A percentile compares a stretch with the other conserved stretches of the same genome.
phyloP scores from a whole-genome alignment of 2,797 vertebrate genomes.

The Chiloscyllium punctatum region DNA sequence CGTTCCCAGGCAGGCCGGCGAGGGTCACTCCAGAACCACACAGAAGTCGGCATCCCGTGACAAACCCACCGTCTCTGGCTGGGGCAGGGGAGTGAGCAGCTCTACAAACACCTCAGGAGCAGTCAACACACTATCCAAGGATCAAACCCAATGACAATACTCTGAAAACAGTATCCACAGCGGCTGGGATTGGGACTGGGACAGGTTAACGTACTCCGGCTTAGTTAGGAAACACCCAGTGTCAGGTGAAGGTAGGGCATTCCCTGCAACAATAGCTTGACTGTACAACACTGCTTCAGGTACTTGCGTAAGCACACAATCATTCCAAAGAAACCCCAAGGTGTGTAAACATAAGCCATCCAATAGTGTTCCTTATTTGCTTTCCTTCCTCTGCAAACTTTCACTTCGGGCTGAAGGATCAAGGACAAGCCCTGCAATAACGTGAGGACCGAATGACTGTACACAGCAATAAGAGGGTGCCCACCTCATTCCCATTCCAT shows the following conservation, averaged over 20 bases:
- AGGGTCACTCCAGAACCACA: background rate
- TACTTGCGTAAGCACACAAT: background rate
- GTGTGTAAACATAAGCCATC: slow-evolving; percentile 2
- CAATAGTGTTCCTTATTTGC: background rate
- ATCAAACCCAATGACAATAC: background rate
- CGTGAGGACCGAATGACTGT: background rate
- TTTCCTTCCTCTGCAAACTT: background rate
- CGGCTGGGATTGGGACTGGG: background rate
- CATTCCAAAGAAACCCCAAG: slow-evolving; percentile 12
- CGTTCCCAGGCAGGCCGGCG: background rate
- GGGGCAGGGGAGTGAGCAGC: background rate
- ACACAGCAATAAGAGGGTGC: background rate
- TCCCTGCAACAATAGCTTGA: background rate
- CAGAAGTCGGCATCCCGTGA: background rate
- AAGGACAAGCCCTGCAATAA: background rate
- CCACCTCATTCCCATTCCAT: too few species aligned
- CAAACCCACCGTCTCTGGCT: too few species aligned
- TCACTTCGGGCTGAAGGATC: background rate
- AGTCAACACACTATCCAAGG: background rate
- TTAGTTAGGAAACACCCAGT: background rate
- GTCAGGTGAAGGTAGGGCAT: background rate
- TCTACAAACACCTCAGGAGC: background rate
- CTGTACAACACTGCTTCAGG: background rate
- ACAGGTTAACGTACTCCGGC: background rate
- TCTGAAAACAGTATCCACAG: background rate